phyloP scores from a whole-genome alignment of 2,888 invertebrate species.

The Anodontia alba region DNA sequence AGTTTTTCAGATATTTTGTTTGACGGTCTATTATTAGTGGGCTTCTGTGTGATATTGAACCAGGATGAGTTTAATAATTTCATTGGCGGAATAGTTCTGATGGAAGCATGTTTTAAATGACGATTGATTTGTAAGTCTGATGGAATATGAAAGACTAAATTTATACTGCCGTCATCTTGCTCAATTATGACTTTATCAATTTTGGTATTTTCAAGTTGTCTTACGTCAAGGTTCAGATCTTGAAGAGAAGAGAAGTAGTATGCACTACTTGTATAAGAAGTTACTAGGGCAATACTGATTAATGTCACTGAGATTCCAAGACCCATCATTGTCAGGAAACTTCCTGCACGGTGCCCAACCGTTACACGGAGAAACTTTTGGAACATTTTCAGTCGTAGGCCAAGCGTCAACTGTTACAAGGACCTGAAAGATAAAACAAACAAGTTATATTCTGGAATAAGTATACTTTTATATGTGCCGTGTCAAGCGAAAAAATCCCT shows the following conservation, averaged over 20 bases:
- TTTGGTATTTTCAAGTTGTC: slow-evolving; percentile 36
- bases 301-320: not conserved
- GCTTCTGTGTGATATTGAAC: not conserved
- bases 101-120: not conserved
- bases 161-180: slow-evolving; percentile 55
- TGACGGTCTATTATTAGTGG: not conserved
- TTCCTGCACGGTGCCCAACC: not conserved
- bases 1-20: not conserved
- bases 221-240: slow-evolving; percentile 35
- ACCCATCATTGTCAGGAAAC: not conserved
- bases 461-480: too few species aligned
- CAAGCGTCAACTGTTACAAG: too few species aligned
- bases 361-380: not conserved
- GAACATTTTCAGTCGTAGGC: not conserved
- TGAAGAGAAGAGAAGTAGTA: slow-evolving; percentile 13
- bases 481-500: too few species aligned
- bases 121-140: slow-evolving; percentile 6
- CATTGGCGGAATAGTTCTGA: not conserved
- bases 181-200: slow-evolving; percentile 46
- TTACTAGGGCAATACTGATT: not conserved
- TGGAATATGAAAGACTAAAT: slow-evolving; percentile 54
- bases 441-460: too few species aligned
- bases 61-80: not conserved
- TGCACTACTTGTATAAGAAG: slow-evolving; percentile 3
- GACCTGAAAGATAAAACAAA: too few species aligned